Conservation (phyloP, 2,113 vertebrate species). For the Etheostoma cragini region DNA sequence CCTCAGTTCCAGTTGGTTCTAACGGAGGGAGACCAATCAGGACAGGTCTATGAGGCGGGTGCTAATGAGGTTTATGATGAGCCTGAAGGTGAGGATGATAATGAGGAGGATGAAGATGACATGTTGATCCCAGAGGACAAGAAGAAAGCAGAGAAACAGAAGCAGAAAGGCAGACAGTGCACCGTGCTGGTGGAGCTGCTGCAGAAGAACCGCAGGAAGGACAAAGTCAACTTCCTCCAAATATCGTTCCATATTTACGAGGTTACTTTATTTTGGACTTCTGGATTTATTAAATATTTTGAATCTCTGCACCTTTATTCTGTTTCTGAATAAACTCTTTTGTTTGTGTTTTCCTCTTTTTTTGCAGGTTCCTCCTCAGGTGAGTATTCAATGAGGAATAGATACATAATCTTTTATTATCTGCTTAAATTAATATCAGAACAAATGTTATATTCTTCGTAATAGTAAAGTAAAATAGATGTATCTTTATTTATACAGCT, state of each 20-base stretch:
- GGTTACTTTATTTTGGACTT: conserved; percentile 48
- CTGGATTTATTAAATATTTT: background rate
- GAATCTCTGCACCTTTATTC: background rate
- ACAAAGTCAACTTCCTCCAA: conserved; percentile 76
- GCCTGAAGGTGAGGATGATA: conserved; percentile 34
- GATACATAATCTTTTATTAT: background rate
- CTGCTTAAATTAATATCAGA: background rate
- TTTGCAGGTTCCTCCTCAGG: conserved; percentile 79
- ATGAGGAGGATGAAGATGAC: conserved; percentile 49
- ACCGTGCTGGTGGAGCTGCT: conserved; percentile 84
- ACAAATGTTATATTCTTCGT: background rate
- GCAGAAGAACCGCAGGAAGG: conserved; percentile 82
- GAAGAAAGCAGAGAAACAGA: conserved; percentile 56
- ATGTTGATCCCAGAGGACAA: conserved; percentile 32
- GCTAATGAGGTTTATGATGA: conserved; percentile 31
- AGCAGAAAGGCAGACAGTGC: conserved; percentile 73
- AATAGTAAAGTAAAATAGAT: background rate
- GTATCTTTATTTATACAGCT: conserved; percentile 55
- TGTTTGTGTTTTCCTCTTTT: conserved; percentile 22
- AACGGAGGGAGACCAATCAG: conserved; percentile 64
- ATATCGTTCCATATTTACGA: conserved; percentile 84
- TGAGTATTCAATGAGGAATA: conserved; percentile 27
- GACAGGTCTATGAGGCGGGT: conserved; percentile 28
- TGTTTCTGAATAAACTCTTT: background rate
- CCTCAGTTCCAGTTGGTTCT: conserved; percentile 84